Base-by-base conservation (phyloP, 2,888 invertebrate species). In the Drosophila pseudotakahashii region DNA sequence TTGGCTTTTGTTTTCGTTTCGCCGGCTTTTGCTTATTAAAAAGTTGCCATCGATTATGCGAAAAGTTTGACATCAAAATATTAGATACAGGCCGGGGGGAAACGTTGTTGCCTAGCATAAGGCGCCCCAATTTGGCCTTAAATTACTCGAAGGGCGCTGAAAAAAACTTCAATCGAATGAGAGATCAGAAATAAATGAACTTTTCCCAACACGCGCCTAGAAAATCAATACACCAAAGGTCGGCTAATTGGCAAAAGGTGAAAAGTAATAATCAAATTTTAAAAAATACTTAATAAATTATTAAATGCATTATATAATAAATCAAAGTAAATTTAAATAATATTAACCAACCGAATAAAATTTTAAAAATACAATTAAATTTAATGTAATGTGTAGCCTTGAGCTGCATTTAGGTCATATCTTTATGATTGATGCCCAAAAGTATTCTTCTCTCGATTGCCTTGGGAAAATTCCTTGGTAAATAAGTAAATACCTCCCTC, bases 1-100 rank as follows among this genome's bases (percentile, higher is more conserved):
- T 51, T 39, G 67, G 52, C 67, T 67, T 54, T 79, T 76, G 55
- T 50, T 72, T 53, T 53, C 75, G 39, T 64, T 75, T 26, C 39
- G 67, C 30, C 48, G 51, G 48, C 39, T 52, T 63, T 66, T 60
- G 69, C 79, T 83, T 83, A 82, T 80, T 83, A 80, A 82, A 82
- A 82, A 82, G 80, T 82, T 82, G 72, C 55, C 48, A 78, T 51
- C 73, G 73, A 53, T 80, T 77, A 74, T 52, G 57, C 66, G 53
- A 71, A 85, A 79, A 73, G 73, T 68, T 73, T 69, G 59, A 59
- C 62, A 70, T 68, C 57, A 71, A 82, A 76, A 58, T 72, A 51
- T 44, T 34, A 50, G 4, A 55, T 55, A 41, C 7, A 16, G 10
- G 51, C 16, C 16, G 11, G n/a, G 11, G 23, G 34, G 5, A 30